A percentile compares a stretch with the other conserved stretches of the same genome.
These are phyloP conservation scores for Pedetes capensis DNA, from an alignment of 2,113 vertebrate species.

Conservation along the genomic window DNA sequence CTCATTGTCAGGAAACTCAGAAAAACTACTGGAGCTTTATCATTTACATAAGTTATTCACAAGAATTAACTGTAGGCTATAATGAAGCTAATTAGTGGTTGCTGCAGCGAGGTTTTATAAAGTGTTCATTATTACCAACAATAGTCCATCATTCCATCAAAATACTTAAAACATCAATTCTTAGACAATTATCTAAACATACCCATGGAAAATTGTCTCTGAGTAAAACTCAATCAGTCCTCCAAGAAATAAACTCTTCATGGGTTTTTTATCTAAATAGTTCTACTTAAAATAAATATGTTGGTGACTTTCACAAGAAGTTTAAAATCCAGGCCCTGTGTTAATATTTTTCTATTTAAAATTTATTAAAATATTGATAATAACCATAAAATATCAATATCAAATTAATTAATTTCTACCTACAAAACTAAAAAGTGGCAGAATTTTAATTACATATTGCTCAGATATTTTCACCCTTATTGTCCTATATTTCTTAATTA, in stretches of 20 bases:
- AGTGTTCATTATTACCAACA: slow-evolving; percentile 59
- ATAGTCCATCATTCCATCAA: slow-evolving; percentile 71
- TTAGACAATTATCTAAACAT: slow-evolving; percentile 72
- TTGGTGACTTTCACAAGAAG: background rate
- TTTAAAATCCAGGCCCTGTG: background rate
- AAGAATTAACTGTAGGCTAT: slow-evolving; percentile 64
- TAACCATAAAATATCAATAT: background rate
- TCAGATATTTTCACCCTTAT: background rate
- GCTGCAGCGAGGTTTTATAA: slow-evolving; percentile 51
- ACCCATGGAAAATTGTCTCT: slow-evolving; percentile 31
- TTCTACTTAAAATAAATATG: slow-evolving; percentile 22
- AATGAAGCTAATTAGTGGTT: slow-evolving; percentile 72
- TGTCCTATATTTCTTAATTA: background rate
- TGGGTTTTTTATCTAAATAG: background rate
- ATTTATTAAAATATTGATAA: background rate
- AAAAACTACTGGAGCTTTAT: slow-evolving; percentile 53
- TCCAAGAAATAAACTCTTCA: slow-evolving; percentile 34
- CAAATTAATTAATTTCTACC: background rate
- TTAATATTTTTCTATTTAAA: background rate
- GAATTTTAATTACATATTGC: background rate
- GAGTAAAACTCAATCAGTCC: slow-evolving; percentile 63
- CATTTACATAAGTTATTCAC: slow-evolving; percentile 58
- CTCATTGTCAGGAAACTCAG: slow-evolving; percentile 71
- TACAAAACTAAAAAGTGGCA: background rate
- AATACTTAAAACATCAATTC: slow-evolving; percentile 78